A percentile compares a stretch with the other conserved stretches of the same genome.
These are phyloP conservation scores for Drosophila mercatorum DNA, from an alignment of 2,888 invertebrate genomes.

Conservation along the genomic window DNA sequence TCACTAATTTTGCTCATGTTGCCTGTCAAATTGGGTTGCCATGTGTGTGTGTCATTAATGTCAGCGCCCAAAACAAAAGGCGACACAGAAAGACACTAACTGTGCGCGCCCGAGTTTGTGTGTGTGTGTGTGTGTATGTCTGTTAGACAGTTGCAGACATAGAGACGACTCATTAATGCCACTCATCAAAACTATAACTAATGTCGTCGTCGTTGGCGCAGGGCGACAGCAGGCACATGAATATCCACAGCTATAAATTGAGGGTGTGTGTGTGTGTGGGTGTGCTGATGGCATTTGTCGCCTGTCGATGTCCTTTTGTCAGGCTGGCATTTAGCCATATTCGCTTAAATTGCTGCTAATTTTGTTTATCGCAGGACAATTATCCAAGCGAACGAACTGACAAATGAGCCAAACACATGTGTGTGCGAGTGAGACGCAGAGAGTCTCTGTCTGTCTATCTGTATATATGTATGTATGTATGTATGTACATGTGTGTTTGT, in stretches of 20 bases:
- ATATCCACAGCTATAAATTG: conserved; percentile 75
- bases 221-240: conserved; percentile 51
- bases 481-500: neutral
- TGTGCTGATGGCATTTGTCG: conserved; percentile 67
- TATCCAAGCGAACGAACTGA: conserved; percentile 84
- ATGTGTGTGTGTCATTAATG: conserved; percentile 79
- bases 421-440: neutral
- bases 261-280: conserved; percentile 18
- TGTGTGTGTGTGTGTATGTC: conserved; percentile 6
- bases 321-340: conserved; percentile 63
- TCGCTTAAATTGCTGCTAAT: conserved; percentile 84
- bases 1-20: conserved; percentile 76
- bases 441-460: too few relatives aligned
- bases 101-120: neutral
- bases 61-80: conserved; percentile 46
- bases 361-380: conserved; percentile 84
- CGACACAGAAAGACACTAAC: conserved; percentile 49
- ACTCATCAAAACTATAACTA: conserved; percentile 79
- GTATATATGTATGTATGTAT: neutral
- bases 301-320: conserved; percentile 48
- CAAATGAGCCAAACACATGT: conserved; percentile 80
- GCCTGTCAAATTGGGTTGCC: conserved; percentile 77
- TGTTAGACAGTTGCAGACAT: conserved; percentile 65
- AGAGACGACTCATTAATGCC: conserved; percentile 79
- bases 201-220: conserved; percentile 40